Base-by-base conservation (phyloP, 2,113 vertebrate genomes). In the Leptodactylus fuscus region DNA sequence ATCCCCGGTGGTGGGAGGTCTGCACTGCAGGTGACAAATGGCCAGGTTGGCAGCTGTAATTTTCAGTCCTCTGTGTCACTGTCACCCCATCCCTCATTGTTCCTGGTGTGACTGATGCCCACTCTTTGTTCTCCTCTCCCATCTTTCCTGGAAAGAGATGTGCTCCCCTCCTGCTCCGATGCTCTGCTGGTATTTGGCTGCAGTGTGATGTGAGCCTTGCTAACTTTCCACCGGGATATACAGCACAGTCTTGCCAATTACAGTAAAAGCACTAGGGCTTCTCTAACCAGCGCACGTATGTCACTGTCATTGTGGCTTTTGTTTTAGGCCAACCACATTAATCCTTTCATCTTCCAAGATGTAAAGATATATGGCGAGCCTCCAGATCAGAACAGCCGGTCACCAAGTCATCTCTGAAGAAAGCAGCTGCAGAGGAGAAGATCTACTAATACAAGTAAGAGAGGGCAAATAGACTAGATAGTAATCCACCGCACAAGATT, bases 331-430 rank as follows among this genome's bases (percentile, higher is more conserved):
- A 32, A 20, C 24, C 16, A 22, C 62, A 62, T 34, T 32, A 32
- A 49, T 20, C 41, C 62, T 69, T 81, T 81, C 13, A 81, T 81
- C 18, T 69, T 69, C 60, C 24, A 48, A 48, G 79, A 67, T 67
- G 60, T 75, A 49, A 22, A 41, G 13, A 69, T 38, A 70, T 41
- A 9, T 13, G 69, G 69, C 36, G 36, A 18, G 34, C 22, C 20
- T 41, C 34, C 69, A 71, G n/a, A n/a, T n/a, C n/a, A n/a, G n/a
- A n/a, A n/a, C n/a, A n/a, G n/a, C n/a, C n/a, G n/a, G n/a, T n/a
- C n/a, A n/a, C n/a, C n/a, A n/a, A n/a, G n/a, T n/a, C n/a, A n/a
- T n/a, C n/a, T n/a, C n/a, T n/a, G n/a, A n/a, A n/a, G n/a, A n/a
- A n/a, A n/a, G n/a, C n/a, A n/a, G n/a, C n/a, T n/a, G n/a, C n/a